Conservation (phyloP, 2,888 invertebrate species). For the Tinea pellionella region DNA sequence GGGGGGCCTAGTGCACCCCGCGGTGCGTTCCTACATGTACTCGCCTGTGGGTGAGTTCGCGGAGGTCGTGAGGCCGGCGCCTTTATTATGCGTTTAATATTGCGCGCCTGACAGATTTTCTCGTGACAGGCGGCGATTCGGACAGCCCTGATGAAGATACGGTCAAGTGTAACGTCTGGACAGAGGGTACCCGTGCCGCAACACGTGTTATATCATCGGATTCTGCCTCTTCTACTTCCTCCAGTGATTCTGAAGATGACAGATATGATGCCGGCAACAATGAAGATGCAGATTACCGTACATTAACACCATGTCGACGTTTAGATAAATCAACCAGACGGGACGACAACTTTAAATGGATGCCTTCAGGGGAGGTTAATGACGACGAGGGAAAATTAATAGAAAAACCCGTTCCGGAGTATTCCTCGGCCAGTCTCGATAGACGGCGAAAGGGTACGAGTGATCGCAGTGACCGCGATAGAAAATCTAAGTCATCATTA, state of each 20-base stretch:
- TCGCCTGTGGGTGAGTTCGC: slow-evolving; percentile 62
- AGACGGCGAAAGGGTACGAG: slow-evolving; percentile 54
- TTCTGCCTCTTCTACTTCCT: slow-evolving; percentile 43
- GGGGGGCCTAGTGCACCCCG: slow-evolving; percentile 51
- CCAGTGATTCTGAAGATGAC: slow-evolving; percentile 47
- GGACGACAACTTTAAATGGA: slow-evolving; percentile 77
- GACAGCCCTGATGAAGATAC: slow-evolving; percentile 74
- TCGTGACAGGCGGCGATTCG: slow-evolving; percentile 68
- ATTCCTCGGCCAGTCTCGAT: slow-evolving; percentile 64
- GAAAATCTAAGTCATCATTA: slow-evolving; percentile 72
- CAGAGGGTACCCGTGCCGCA: slow-evolving; percentile 49
- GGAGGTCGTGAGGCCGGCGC: slow-evolving; percentile 39
- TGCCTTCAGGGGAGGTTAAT: slow-evolving; percentile 53
- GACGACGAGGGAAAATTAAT: slow-evolving; percentile 38
- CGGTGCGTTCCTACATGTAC: slow-evolving; percentile 68
- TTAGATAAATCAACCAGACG: slow-evolving; percentile 72
- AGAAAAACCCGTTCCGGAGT: slow-evolving; percentile 42
- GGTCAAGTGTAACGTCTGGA: slow-evolving; percentile 66
- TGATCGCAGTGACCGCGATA: slow-evolving; percentile 72
- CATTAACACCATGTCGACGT: slow-evolving; percentile 49
- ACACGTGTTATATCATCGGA: slow-evolving; percentile 40
- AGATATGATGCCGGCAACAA: slow-evolving; percentile 62
- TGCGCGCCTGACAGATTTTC: slow-evolving; percentile 30
- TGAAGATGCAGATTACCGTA: slow-evolving; percentile 71
- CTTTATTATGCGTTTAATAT: neutral